These are phyloP conservation scores for Microcebus griseorufus DNA, from an alignment of 2,113 vertebrate genomes.

Conservation along the genomic window DNA sequence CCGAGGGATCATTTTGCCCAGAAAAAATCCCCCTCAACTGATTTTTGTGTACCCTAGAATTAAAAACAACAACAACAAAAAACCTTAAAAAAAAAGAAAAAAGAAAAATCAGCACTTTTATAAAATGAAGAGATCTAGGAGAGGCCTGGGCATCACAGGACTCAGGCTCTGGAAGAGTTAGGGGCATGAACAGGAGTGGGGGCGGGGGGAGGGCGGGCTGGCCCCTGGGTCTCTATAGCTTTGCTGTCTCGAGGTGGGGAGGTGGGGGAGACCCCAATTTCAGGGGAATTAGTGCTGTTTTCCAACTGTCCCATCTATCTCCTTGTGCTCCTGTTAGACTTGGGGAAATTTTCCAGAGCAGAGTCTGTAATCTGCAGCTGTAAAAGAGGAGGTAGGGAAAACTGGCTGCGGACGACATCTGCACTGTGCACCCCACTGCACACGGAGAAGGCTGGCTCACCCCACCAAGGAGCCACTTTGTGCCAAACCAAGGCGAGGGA, in stretches of 20 bases:
- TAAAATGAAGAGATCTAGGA: background rate
- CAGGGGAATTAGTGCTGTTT: background rate
- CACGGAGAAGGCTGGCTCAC: background rate
- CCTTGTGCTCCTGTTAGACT: background rate
- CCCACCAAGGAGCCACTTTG: too few relatives aligned
- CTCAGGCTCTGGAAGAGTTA: background rate
- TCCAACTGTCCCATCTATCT: background rate
- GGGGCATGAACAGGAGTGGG: background rate
- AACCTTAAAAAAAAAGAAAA: background rate
- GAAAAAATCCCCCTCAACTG: conserved; percentile 24
- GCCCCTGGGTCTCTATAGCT: background rate
- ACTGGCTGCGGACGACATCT: background rate
- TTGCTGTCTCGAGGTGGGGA: background rate
- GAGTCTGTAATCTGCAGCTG: background rate
- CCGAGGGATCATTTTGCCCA: conserved; percentile 49
- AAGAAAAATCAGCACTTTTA: too few relatives aligned
- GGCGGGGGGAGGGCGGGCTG: background rate
- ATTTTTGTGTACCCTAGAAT: conserved; percentile 47
- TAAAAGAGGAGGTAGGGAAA: background rate
- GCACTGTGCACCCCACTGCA: too few relatives aligned
- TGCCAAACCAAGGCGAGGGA: background rate
- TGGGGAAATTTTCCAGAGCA: background rate
- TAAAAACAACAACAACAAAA: background rate
- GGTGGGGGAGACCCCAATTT: too few relatives aligned
- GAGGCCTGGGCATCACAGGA: background rate